These are phyloP conservation scores for Eumacrocentrus americanus DNA, from an alignment of 2,888 invertebrate genomes.

Conservation along the genomic window DNA sequence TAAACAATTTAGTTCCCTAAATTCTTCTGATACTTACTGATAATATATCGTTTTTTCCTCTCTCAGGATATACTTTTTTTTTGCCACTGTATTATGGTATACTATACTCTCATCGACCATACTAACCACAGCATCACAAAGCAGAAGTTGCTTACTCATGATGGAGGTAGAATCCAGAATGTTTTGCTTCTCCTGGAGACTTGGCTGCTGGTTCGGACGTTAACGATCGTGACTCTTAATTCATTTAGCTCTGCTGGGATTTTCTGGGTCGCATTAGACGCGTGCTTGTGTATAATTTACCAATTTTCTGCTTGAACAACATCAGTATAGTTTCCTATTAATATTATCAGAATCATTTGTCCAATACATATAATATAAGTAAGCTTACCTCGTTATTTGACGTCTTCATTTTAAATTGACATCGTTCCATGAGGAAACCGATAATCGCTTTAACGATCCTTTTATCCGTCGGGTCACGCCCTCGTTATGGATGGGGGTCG, in stretches of 20 bases:
- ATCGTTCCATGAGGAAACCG: neutral
- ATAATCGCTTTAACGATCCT: constrained; percentile 30
- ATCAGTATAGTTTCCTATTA: neutral
- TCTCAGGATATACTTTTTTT: neutral
- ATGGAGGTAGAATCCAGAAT: neutral
- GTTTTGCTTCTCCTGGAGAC: constrained; percentile 7
- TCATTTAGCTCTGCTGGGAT: constrained; percentile 37
- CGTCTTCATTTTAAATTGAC: too few relatives aligned
- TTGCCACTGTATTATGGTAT: too few relatives aligned
- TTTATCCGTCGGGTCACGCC: constrained; percentile 21
- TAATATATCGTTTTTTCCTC: neutral
- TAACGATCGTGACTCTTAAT: constrained; percentile 44
- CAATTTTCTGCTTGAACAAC: constrained; percentile 41
- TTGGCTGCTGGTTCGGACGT: constrained; percentile 32
- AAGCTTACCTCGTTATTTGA: too few relatives aligned
- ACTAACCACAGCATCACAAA: neutral
- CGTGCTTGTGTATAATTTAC: constrained; percentile 45
- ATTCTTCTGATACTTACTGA: neutral
- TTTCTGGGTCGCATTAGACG: constrained; percentile 37
- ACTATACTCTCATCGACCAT: too few relatives aligned
- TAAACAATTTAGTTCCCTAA: neutral
- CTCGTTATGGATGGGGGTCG: constrained; percentile 28
- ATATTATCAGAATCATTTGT: neutral
- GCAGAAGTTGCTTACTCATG: neutral
- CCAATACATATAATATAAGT: neutral